phyloP scores from a whole-genome alignment of 2,113 vertebrate genomes.

The Semnornis frantzii region DNA sequence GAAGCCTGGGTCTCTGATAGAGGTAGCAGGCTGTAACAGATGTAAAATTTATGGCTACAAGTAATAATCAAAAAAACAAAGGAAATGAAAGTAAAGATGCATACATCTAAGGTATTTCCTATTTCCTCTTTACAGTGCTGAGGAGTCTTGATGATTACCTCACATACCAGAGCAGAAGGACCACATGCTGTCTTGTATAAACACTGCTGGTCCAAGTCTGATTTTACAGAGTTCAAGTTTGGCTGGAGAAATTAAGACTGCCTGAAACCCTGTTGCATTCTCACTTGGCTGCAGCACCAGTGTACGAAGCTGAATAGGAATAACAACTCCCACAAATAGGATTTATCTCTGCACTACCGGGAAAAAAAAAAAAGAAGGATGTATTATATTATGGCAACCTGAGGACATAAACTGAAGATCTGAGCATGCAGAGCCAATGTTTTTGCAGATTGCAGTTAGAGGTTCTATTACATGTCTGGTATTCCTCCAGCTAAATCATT shows the following conservation, averaged over 20 bases:
- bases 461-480: neutral
- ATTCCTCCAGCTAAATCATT: neutral
- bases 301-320: neutral
- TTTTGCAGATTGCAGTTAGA: neutral
- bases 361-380: neutral
- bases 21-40: neutral
- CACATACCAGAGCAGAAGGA: conserved; percentile 24
- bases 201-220: neutral
- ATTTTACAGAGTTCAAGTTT: conserved; percentile 16
- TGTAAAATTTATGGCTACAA: neutral
- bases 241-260: conserved; percentile 24
- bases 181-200: conserved; percentile 6
- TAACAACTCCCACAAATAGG: neutral
- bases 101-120: conserved; percentile 18
- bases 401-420: neutral
- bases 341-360: neutral
- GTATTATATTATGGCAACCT: neutral
- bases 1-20: neutral
- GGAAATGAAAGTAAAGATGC: conserved; percentile 28
- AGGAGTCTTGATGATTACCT: conserved; percentile 11
- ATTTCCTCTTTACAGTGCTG: neutral
- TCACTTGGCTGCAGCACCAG: neutral
- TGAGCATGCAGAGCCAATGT: neutral
- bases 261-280: neutral
- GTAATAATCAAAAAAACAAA: neutral